phyloP scores from a whole-genome alignment of 2,113 vertebrate genomes.

The Brienomyrus brachyistius region DNA sequence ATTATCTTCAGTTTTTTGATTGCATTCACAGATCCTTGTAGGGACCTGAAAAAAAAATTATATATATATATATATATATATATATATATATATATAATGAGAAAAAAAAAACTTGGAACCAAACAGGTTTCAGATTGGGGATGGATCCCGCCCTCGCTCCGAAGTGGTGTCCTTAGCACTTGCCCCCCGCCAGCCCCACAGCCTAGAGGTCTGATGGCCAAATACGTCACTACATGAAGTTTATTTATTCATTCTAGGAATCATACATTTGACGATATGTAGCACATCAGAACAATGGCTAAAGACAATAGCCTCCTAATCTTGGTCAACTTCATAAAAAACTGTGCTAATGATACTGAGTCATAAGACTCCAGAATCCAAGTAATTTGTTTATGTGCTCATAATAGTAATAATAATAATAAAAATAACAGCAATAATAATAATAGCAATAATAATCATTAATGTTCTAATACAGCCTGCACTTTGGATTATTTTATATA shows the following conservation, averaged over 20 bases:
- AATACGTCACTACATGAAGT: neutral
- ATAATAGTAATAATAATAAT: neutral
- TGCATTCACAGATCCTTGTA: too few relatives aligned
- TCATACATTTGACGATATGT: neutral
- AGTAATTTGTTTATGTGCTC: neutral
- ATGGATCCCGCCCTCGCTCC: too few relatives aligned
- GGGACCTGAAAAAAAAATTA: too few relatives aligned
- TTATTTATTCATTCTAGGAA: neutral
- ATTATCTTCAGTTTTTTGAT: too few relatives aligned
- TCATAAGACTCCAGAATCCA: neutral
- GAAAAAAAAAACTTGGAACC: too few relatives aligned
- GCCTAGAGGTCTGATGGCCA: neutral
- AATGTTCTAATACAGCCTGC: neutral
- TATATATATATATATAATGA: too few relatives aligned
- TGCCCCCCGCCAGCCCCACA: neutral
- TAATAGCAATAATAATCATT: neutral
- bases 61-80: too few relatives aligned
- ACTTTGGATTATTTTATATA: neutral
- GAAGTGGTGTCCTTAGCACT: too few relatives aligned
- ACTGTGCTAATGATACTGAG: neutral
- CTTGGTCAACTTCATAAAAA: neutral
- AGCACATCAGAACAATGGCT: neutral
- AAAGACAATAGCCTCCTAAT: neutral
- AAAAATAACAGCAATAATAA: neutral
- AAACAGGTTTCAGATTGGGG: too few relatives aligned